These are phyloP conservation scores for Amazona guildingii DNA, from an alignment of 2,113 vertebrate species.

Conservation along the genomic window DNA sequence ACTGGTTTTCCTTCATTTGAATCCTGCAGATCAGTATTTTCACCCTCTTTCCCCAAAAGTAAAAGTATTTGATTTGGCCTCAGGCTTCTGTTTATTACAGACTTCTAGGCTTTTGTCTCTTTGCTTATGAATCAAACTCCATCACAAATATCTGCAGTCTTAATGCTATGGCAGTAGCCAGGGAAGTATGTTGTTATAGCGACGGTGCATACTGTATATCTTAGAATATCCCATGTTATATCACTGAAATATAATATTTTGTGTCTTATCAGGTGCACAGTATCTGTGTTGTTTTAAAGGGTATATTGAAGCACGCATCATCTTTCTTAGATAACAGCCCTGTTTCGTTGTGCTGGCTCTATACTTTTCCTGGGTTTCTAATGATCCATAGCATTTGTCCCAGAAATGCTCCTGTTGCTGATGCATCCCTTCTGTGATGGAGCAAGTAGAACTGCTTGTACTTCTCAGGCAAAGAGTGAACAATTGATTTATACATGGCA, in stretches of 20 bases:
- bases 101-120: background rate
- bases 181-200: slow-evolving; percentile 44
- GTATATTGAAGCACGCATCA: background rate
- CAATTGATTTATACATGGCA: background rate
- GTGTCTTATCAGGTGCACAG: background rate
- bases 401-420: background rate
- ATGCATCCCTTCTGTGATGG: background rate
- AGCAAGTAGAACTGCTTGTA: background rate
- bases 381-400: background rate
- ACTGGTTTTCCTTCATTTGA: background rate
- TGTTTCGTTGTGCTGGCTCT: background rate
- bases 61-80: background rate
- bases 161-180: background rate
- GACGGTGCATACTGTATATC: background rate
- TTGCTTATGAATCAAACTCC: background rate
- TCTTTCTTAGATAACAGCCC: background rate
- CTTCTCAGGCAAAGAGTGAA: background rate
- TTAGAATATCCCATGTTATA: background rate
- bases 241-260: background rate
- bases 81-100: background rate
- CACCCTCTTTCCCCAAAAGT: background rate
- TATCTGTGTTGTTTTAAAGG: background rate
- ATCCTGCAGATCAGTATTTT: background rate
- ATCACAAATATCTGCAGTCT: too few species aligned
- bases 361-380: background rate